These are phyloP conservation scores for Sialia sialis DNA, from an alignment of 2,113 vertebrate species.

Conservation along the genomic window DNA sequence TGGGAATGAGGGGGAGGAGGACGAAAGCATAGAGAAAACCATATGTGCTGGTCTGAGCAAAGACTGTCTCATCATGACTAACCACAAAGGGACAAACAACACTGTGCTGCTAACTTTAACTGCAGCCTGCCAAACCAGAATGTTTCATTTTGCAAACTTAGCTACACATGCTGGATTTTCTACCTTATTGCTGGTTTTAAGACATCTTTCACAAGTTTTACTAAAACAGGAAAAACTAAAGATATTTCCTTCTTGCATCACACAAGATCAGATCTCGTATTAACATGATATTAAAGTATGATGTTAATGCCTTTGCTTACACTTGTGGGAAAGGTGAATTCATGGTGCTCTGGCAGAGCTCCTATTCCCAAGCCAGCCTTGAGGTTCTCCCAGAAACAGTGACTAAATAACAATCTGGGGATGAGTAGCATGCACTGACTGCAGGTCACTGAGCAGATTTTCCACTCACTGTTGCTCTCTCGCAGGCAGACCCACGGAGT, in stretches of 20 bases:
- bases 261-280: rapidly evolving
- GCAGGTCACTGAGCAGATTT: neutral
- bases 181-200: neutral
- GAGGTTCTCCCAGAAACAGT: neutral
- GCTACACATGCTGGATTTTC: neutral
- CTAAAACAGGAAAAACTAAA: neutral
- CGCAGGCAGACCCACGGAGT: rapidly evolving
- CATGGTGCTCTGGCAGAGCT: neutral
- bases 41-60: neutral
- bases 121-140: neutral
- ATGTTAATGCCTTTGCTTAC: neutral
- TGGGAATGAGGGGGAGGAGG: neutral
- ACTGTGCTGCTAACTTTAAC: neutral
- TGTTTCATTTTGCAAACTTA: neutral
- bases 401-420: neutral
- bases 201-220: neutral
- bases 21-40: neutral
- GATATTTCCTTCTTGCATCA: neutral
- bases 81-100: neutral
- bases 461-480: neutral
- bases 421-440: neutral
- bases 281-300: no score
- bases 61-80: neutral
- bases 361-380: neutral
- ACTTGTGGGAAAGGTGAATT: neutral